These are phyloP conservation scores for Bujurquina vittata DNA, from an alignment of 2,113 vertebrate species.

Conservation along the genomic window DNA sequence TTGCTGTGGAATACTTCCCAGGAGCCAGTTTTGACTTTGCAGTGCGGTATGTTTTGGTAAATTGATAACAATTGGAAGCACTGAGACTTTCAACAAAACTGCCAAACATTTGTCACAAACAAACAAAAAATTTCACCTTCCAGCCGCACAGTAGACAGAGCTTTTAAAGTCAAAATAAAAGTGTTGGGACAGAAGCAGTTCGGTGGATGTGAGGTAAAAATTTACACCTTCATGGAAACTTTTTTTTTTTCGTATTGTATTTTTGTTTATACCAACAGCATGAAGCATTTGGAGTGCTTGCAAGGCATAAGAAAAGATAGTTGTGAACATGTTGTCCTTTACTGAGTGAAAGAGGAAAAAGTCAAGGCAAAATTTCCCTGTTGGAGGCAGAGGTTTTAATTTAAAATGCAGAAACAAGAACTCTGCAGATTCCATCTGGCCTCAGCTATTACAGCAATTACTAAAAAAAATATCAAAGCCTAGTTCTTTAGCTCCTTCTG, in stretches of 20 bases:
- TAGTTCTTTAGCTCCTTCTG: background rate
- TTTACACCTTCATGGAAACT: background rate
- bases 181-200: background rate
- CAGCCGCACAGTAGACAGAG: background rate
- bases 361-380: background rate
- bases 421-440: background rate
- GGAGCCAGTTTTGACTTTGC: background rate
- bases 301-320: background rate
- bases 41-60: background rate
- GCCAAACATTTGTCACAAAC: slow-evolving; percentile 11
- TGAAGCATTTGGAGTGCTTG: background rate
- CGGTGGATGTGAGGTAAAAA: background rate
- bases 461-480: background rate
- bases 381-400: background rate
- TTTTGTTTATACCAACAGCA: background rate
- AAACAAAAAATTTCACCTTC: slow-evolving; percentile 13
- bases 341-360: background rate
- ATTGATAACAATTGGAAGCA: slow-evolving; percentile 4
- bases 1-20: background rate
- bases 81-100: slow-evolving; percentile 11
- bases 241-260: background rate
- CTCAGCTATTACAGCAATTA: background rate
- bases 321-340: background rate
- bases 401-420: background rate
- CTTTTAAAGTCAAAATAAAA: background rate